Percentiles rank a stretch among this genome's conserved stretches.
These are phyloP conservation scores for Chamaetylas fuelleborni DNA, from an alignment of 2,113 vertebrate species.

Conservation along the genomic window DNA sequence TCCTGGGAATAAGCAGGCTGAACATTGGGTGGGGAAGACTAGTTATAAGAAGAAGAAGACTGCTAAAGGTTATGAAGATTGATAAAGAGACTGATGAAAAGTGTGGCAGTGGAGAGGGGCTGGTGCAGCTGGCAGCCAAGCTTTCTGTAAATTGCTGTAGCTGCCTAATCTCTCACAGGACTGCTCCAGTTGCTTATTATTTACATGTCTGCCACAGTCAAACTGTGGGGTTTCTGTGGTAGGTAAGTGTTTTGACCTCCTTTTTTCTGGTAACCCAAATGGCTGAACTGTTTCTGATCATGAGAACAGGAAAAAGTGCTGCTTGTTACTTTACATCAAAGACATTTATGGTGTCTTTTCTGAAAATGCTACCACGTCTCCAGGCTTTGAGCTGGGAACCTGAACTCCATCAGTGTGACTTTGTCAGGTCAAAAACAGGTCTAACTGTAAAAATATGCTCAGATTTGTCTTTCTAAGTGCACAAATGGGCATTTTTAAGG, in stretches of 20 bases:
- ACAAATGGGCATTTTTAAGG: neutral
- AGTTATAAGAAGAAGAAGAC: neutral
- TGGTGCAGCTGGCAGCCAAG: neutral
- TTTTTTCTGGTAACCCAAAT: neutral
- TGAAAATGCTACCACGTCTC: neutral
- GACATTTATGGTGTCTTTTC: neutral
- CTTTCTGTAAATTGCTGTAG: neutral
- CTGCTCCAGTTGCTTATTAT: neutral
- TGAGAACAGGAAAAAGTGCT: neutral
- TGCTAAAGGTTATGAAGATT: neutral
- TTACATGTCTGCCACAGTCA: neutral
- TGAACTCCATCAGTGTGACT: neutral
- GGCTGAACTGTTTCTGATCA: neutral
- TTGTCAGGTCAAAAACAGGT: neutral
- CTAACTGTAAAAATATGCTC: neutral
- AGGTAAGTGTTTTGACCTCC: neutral
- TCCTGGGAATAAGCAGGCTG: neutral
- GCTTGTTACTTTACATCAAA: neutral
- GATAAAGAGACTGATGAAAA: neutral
- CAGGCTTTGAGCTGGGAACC: neutral
- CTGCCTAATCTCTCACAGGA: neutral
- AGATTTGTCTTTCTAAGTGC: neutral
- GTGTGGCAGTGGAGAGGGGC: neutral
- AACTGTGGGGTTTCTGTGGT: neutral
- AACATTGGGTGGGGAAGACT: neutral